Percentiles rank a stretch among this genome's conserved stretches.
Conservation (phyloP, 64 coral and sea anemone genomes). For the Porites lutea region DNA sequence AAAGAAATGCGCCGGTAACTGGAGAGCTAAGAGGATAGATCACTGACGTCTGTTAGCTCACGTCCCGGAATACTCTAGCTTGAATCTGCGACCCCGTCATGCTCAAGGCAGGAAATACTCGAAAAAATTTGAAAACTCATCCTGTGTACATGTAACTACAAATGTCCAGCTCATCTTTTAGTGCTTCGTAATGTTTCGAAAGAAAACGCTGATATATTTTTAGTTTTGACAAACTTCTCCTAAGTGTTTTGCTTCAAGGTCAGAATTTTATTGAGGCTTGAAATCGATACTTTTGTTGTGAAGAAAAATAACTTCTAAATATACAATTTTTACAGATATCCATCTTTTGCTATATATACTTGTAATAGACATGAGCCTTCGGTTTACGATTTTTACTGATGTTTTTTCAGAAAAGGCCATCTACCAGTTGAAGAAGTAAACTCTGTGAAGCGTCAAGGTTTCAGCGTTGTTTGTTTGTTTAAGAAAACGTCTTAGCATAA, state of each 20-base stretch:
- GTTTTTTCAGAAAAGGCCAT: too few relatives aligned
- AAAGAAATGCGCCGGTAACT: background rate
- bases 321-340: background rate
- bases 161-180: background rate
- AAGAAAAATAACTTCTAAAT: background rate
- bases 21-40: background rate
- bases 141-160: background rate
- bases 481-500: too few relatives aligned
- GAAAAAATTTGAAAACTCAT: background rate
- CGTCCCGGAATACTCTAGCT: too few relatives aligned
- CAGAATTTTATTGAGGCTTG: background rate
- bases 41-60: background rate
- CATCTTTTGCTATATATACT: conserved; percentile 6
- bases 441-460: too few relatives aligned
- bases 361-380: background rate
- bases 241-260: background rate
- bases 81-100: background rate
- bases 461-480: too few relatives aligned
- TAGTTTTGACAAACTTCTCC: background rate
- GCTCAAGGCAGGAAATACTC: conserved; percentile 33
- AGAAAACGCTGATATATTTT: background rate
- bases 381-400: too few relatives aligned
- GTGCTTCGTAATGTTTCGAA: background rate
- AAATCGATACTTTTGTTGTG: background rate
- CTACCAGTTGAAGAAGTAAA: too few relatives aligned